A percentile compares a stretch with the other conserved stretches of the same genome.
Conservation (phyloP, 2,888 invertebrate species). For the Gonocerus acuteangulatus region DNA sequence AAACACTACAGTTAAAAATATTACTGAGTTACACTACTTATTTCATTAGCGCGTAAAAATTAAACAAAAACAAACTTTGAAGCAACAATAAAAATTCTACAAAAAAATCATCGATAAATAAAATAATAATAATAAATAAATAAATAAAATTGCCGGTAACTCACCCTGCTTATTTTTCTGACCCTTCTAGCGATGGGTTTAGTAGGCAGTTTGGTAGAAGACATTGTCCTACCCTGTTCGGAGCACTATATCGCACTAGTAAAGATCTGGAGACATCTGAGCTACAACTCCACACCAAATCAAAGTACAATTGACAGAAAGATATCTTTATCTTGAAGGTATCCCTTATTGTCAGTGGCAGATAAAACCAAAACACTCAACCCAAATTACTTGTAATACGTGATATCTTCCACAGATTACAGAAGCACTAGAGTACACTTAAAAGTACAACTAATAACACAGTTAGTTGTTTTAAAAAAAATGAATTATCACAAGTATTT, state of each 20-base stretch:
- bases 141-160: slow-evolving; percentile 11
- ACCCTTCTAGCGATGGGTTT: slow-evolving; percentile 32
- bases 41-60: no score
- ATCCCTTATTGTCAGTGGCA: slow-evolving; percentile 19
- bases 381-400: slow-evolving; percentile 17
- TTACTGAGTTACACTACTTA: no score
- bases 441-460: slow-evolving; percentile 3
- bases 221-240: slow-evolving; percentile 24
- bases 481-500: background rate
- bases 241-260: background rate
- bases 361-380: slow-evolving; percentile 27
- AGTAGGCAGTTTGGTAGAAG: slow-evolving; percentile 30
- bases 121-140: background rate
- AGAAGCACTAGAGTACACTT: slow-evolving; percentile 1
- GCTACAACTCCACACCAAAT: slow-evolving; percentile 21
- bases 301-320: slow-evolving; percentile 30
- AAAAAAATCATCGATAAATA: no score
- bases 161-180: slow-evolving; percentile 34
- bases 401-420: background rate
- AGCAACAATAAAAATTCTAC: no score
- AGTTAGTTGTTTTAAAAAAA: background rate
- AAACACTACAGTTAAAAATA: no score
- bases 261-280: background rate
- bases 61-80: no score
- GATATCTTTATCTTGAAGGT: slow-evolving; percentile 26